phyloP scores from a whole-genome alignment of 2,113 vertebrate species.

The Xenus cinereus region DNA sequence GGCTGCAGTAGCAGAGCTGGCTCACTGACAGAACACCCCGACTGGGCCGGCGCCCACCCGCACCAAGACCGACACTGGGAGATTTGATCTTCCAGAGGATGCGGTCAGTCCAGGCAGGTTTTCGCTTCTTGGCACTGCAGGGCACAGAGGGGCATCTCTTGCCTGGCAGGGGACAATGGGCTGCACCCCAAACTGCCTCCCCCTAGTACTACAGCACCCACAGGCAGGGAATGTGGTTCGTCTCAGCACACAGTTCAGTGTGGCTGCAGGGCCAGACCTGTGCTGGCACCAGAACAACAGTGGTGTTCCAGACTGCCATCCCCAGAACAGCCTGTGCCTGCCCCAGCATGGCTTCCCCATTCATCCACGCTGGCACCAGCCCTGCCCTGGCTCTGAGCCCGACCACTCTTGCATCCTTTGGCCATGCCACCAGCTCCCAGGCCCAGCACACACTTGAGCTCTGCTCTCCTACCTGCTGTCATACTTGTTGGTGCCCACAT shows the following conservation, averaged over 20 bases:
- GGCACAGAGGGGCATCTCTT: conserved; percentile 9
- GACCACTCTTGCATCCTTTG: neutral
- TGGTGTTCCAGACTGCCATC: neutral
- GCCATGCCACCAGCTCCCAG: neutral
- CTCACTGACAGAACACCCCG: conserved; percentile 80
- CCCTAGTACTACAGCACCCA: rapidly evolving
- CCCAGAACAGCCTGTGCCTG: rapidly evolving
- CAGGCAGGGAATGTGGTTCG: rapidly evolving
- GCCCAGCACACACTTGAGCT: neutral
- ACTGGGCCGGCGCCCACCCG: conserved; percentile 76
- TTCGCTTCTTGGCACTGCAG: conserved; percentile 90
- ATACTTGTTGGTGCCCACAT: conserved; percentile 94
- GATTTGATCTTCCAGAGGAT: conserved; percentile 94
- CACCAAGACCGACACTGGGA: conserved; percentile 73
- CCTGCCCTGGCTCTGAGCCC: neutral
- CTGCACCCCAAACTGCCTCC: neutral
- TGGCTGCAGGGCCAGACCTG: neutral
- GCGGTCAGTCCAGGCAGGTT: conserved; percentile 97
- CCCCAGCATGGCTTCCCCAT: neutral
- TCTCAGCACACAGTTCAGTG: neutral
- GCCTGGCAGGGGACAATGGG: neutral
- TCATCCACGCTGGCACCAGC: neutral
- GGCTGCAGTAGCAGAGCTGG: conserved; percentile 89
- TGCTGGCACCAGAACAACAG: neutral
- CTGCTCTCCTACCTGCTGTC: conserved; percentile 87